Conservation (phyloP, 2,888 invertebrate genomes). For the Germaria angustata region DNA sequence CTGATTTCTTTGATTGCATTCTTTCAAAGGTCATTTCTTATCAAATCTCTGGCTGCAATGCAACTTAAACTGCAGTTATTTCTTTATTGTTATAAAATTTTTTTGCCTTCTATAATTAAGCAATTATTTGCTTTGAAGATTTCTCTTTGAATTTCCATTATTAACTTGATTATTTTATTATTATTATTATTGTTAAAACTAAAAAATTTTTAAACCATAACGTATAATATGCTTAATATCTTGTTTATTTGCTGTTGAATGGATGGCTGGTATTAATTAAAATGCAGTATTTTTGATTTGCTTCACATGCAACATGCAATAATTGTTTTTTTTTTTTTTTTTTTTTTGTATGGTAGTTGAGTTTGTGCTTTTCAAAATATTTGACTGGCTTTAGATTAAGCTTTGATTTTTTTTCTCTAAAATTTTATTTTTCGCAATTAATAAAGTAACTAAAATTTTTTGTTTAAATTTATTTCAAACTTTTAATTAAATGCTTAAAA, state of each 20-base stretch:
- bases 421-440: constrained; percentile 41
- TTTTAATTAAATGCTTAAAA: constrained; percentile 1
- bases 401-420: neutral
- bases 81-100: neutral
- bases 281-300: neutral
- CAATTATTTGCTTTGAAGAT: constrained; percentile 47
- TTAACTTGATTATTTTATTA: neutral
- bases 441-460: constrained; percentile 64
- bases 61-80: constrained; percentile 7
- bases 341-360: constrained; percentile 55
- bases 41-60: neutral
- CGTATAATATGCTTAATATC: constrained; percentile 22
- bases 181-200: constrained; percentile 27
- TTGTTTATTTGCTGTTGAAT: neutral
- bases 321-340: too few relatives aligned
- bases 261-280: constrained; percentile 15
- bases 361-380: constrained; percentile 44
- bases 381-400: neutral
- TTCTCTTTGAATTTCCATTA: constrained; percentile 28
- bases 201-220: constrained; percentile 51
- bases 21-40: neutral
- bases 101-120: constrained; percentile 18
- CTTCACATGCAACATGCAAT: constrained; percentile 62
- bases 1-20: constrained; percentile 41
- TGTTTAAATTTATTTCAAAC: constrained; percentile 45